Evolutionary conservation across 2,888 invertebrate genomes (phyloP).

Genomic region (Acleris cristana): DNA sequence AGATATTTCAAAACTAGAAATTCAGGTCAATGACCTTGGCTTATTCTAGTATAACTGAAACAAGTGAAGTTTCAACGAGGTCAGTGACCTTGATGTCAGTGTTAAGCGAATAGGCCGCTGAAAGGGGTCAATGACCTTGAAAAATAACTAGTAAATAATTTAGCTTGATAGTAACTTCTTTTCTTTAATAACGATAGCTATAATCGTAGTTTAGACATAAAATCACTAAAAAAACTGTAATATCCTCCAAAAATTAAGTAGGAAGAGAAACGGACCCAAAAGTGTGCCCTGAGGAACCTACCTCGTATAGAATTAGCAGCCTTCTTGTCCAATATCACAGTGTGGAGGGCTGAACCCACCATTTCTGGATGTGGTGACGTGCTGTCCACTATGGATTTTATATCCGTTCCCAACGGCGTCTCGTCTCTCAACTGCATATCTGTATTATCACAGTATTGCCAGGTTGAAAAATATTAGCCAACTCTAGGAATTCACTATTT

Average conservation of each 20-base stretch:
- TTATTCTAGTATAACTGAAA: not conserved
- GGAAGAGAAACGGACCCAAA: too few relatives aligned
- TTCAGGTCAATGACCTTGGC: not conserved
- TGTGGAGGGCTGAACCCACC: slow-evolving; percentile 73
- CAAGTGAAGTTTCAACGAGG: not conserved
- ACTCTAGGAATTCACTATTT: too few relatives aligned
- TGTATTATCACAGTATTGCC: too few relatives aligned
- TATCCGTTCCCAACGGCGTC: slow-evolving; percentile 60
- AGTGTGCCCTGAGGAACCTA: slow-evolving; percentile 50
- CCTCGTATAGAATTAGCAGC: slow-evolving; percentile 87
- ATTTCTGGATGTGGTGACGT: slow-evolving; percentile 84
- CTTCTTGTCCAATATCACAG: slow-evolving; percentile 84
- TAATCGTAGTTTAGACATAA: too few relatives aligned
- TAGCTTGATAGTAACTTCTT: too few relatives aligned
- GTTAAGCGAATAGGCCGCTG: not conserved
- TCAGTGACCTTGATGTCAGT: not conserved
- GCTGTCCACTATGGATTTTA: slow-evolving; percentile 82
- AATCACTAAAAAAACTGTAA: too few relatives aligned
- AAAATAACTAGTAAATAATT: not conserved
- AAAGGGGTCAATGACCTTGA: not conserved
- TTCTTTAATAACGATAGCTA: too few relatives aligned
- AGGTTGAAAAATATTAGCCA: too few relatives aligned
- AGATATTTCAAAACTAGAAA: too few relatives aligned
- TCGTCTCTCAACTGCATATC: too few relatives aligned
- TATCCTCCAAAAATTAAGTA: too few relatives aligned